Base-by-base conservation (phyloP, 2,888 invertebrate genomes). In the Cybosia mesomella region DNA sequence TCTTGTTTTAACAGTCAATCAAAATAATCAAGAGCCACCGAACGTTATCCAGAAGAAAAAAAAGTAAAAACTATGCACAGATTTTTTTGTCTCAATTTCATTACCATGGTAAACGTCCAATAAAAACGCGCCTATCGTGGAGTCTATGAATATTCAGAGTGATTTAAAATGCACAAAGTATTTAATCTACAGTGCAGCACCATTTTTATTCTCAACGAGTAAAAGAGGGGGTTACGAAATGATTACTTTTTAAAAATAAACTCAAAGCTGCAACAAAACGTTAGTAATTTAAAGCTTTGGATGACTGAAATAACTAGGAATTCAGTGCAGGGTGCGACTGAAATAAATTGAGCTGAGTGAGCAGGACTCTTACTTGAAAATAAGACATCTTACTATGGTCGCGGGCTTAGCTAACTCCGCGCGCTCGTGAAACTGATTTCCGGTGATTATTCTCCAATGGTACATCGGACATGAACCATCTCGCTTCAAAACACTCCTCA, bases 141-240 rank as follows among this genome's bases (percentile, higher is more conserved):
- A 65, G 66, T 80, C 61, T 61, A 72, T 75, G 72, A 71, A 77
- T 80, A 71, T 68, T 75, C 71, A 58, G 58, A 39, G 63, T 36
- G 57, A 80, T 72, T 68, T 74, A 66, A 77, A 75, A 72, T 77
- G 69, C 78, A 73, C 70, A 79, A 77, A 63, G 60, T 58, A 59
- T 75, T 70, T 66, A 72, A 69, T 72, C 58, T 49, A 59, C 66
- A 36, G 49, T 43, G 13, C 58, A 32, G 58, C 60, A 67, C 70
- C 32, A 58, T 63, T 67, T 69, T 61, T 65, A 62, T 65, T 58
- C 67, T 49, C 36, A 58, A 62, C 32, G n/a, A 28, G 43, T 22
- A 4, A 64, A 39, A 57, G 54, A 15, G n/a, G 5, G 3, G 39
- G 28, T 28, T 39, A 32, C 55, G 57, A 62, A 67, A 60, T 32